phyloP scores from a whole-genome alignment of 2,888 invertebrate species.

The Chrysolina americana region DNA sequence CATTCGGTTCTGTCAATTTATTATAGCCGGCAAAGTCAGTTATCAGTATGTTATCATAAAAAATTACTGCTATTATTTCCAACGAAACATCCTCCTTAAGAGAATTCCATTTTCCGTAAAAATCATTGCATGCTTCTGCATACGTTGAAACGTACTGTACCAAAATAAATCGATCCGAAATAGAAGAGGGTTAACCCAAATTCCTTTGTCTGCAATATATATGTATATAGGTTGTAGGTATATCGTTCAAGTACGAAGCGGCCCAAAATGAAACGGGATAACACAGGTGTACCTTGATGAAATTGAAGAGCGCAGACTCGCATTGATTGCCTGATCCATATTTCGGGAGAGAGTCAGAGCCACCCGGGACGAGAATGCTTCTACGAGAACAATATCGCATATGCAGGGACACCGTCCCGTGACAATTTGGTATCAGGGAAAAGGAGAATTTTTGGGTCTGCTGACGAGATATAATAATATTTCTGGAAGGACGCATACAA shows the following conservation, averaged over 20 bases:
- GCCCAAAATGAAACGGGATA: constrained; percentile 25
- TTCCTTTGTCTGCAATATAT: constrained; percentile 8
- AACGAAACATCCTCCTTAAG: too few species aligned
- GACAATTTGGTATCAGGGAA: background rate
- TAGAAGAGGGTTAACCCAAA: constrained; percentile 2
- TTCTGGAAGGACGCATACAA: too few species aligned
- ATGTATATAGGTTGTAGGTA: constrained; percentile 7
- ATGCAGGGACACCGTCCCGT: background rate
- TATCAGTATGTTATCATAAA: too few species aligned
- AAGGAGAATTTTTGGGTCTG: background rate
- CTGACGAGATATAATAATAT: background rate
- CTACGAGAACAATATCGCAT: background rate
- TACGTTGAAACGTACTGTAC: too few species aligned
- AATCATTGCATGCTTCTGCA: too few species aligned
- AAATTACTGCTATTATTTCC: too few species aligned
- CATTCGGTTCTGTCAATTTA: too few species aligned
- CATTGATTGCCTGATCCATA: constrained; percentile 53
- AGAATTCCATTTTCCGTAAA: too few species aligned
- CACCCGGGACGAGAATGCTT: background rate
- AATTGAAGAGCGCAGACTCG: constrained; percentile 52
- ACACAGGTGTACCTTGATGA: constrained; percentile 36
- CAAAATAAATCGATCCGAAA: background rate
- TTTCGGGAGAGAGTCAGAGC: constrained; percentile 25
- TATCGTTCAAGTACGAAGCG: background rate
- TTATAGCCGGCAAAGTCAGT: too few species aligned